Conservation (phyloP, 2,888 invertebrate species). For the Eugnorisma glareosa region DNA sequence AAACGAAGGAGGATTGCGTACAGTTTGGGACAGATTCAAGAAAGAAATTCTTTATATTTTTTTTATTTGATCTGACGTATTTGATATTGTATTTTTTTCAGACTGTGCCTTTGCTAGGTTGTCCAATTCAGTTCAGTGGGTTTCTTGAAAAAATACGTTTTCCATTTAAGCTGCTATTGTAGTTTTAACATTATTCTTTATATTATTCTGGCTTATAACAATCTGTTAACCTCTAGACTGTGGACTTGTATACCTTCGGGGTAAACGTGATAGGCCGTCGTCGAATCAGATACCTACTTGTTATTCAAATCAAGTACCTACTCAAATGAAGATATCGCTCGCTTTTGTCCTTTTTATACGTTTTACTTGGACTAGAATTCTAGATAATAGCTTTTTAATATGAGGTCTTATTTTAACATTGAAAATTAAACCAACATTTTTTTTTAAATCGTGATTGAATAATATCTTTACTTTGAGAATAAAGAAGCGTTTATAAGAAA, state of each 20-base stretch:
- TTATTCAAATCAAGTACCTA: slow-evolving; percentile 41
- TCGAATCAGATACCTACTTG: slow-evolving; percentile 20
- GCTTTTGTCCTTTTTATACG: slow-evolving; percentile 9
- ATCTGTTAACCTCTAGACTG: slow-evolving; percentile 27
- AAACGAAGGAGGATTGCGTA: slow-evolving; percentile 55
- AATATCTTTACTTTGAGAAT: neutral
- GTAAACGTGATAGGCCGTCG: slow-evolving; percentile 13
- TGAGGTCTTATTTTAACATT: neutral
- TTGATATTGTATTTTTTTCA: slow-evolving; percentile 24
- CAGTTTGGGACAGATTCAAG: slow-evolving; percentile 53
- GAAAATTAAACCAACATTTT: neutral
- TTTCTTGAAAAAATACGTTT: slow-evolving; percentile 34
- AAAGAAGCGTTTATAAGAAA: neutral
- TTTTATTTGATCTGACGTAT: slow-evolving; percentile 42
- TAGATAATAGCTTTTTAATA: neutral
- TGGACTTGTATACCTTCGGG: slow-evolving; percentile 19
- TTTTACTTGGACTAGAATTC: slow-evolving; percentile 3
- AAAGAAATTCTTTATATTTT: slow-evolving; percentile 41
- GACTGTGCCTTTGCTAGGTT: slow-evolving; percentile 10
- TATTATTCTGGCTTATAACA: slow-evolving; percentile 24
- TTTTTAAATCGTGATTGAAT: neutral
- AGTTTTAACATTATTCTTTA: slow-evolving; percentile 15
- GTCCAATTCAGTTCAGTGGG: slow-evolving; percentile 2
- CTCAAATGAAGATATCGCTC: slow-evolving; percentile 31
- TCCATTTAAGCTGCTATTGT: slow-evolving; percentile 26